These are phyloP conservation scores for Ptycholaimellus sp. DNA, from an alignment of 2,888 invertebrate species.

Conservation along the genomic window DNA sequence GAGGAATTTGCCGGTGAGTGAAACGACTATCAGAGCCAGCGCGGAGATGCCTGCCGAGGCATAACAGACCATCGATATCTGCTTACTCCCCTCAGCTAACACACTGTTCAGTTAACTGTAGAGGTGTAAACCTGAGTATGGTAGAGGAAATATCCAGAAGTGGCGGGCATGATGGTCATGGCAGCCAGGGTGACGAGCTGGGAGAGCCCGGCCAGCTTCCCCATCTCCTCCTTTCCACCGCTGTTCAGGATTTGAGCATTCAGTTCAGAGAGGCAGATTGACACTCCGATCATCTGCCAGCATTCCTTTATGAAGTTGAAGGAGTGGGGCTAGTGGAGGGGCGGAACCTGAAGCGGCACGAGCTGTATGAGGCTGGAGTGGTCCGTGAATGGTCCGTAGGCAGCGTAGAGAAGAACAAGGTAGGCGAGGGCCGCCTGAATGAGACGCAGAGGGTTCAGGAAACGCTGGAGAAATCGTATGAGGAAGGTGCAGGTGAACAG, in stretches of 20 bases:
- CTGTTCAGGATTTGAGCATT: constrained; percentile 15
- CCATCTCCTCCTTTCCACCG: constrained; percentile 12
- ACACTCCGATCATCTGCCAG: constrained; percentile 14
- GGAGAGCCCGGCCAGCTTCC: constrained; percentile 17
- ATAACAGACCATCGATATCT: constrained; percentile 12
- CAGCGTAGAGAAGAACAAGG: constrained; percentile 12
- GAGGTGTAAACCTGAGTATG: too few relatives aligned
- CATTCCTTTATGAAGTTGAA: too few relatives aligned
- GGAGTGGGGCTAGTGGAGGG: too few relatives aligned
- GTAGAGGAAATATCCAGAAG: too few relatives aligned
- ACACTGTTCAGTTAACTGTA: too few relatives aligned
- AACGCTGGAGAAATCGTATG: constrained; percentile 12
- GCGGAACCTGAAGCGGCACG: constrained; percentile 18
- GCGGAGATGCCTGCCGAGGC: constrained; percentile 11
- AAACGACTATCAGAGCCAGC: constrained; percentile 10
- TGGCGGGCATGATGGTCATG: constrained; percentile 12
- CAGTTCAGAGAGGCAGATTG: constrained; percentile 15
- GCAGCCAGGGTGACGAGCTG: constrained; percentile 13
- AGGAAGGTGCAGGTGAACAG: constrained; percentile 13
- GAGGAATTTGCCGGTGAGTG: constrained; percentile 11
- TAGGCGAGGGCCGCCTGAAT: constrained; percentile 11
- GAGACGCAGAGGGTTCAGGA: constrained; percentile 11
- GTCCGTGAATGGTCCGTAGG: too few relatives aligned
- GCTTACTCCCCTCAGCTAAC: too few relatives aligned
- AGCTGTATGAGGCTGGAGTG: too few relatives aligned